phyloP scores from a whole-genome alignment of 92 coral and sea anemone species.

The Epizoanthus fatuus region DNA sequence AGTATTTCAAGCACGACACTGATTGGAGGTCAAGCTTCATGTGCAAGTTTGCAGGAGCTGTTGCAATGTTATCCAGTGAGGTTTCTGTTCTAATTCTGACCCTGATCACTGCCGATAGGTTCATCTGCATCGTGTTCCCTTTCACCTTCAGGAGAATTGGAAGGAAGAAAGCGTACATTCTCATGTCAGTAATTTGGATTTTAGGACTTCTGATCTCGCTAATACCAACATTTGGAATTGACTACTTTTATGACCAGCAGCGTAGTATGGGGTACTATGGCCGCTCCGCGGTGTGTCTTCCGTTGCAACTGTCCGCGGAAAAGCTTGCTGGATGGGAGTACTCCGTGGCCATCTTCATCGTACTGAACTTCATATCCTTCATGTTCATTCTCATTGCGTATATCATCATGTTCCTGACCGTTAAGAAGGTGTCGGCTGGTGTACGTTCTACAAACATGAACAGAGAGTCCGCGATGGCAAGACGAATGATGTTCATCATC shows the following conservation, averaged over 20 bases:
- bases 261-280: slow-evolving; percentile 83
- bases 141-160: slow-evolving; percentile 56
- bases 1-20: slow-evolving; percentile 85
- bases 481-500: slow-evolving; percentile 79
- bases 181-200: slow-evolving; percentile 57
- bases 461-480: slow-evolving; percentile 80
- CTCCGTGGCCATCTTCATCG: slow-evolving; percentile 79
- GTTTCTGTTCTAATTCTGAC: slow-evolving; percentile 85
- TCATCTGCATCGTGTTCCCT: slow-evolving; percentile 84
- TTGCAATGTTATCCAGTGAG: slow-evolving; percentile 88
- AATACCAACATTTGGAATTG: slow-evolving; percentile 59
- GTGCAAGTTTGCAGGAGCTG: slow-evolving; percentile 76
- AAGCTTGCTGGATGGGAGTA: slow-evolving; percentile 87
- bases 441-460: slow-evolving; percentile 83
- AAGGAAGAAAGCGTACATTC: slow-evolving; percentile 4
- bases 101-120: slow-evolving; percentile 82
- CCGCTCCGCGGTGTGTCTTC: slow-evolving; percentile 89
- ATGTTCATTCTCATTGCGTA: slow-evolving; percentile 79
- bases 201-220: slow-evolving; percentile 65
- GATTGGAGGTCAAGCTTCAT: slow-evolving; percentile 79
- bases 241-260: slow-evolving; percentile 69
- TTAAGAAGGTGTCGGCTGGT: slow-evolving; percentile 57
- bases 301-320: slow-evolving; percentile 79
- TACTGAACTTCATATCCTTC: slow-evolving; percentile 77
- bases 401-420: slow-evolving; percentile 75